These are phyloP conservation scores for Odontothrips loti DNA, from an alignment of 2,888 invertebrate species.

Conservation along the genomic window DNA sequence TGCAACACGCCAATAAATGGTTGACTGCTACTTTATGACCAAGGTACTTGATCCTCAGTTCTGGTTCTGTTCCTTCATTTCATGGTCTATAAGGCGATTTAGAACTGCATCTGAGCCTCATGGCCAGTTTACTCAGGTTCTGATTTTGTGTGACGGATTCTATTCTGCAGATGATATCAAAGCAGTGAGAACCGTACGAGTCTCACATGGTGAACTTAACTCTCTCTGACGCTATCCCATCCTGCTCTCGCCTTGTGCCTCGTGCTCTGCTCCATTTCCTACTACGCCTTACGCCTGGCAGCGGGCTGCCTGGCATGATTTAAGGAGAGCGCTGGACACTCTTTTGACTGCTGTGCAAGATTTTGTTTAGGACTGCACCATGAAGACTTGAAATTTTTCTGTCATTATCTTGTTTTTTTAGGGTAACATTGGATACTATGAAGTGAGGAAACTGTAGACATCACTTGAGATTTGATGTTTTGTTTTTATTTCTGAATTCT, in stretches of 20 bases:
- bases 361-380: conserved; percentile 20
- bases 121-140: too few relatives aligned
- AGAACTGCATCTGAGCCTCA: too few relatives aligned
- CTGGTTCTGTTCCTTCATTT: too few relatives aligned
- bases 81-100: too few relatives aligned
- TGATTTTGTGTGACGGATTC: too few relatives aligned
- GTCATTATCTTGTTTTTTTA: not conserved
- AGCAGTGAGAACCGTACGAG: too few relatives aligned
- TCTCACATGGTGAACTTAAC: too few relatives aligned
- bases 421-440: not conserved
- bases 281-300: conserved; percentile 9
- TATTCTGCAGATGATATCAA: not conserved
- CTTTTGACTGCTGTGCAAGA: conserved; percentile 19
- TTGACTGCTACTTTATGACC: too few relatives aligned
- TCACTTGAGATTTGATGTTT: not conserved
- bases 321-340: conserved; percentile 24
- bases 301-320: not conserved
- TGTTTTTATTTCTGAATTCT: not conserved
- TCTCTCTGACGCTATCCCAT: not conserved
- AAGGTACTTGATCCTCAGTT: too few relatives aligned
- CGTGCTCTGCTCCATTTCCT: conserved; percentile 5
- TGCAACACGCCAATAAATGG: conserved; percentile 32
- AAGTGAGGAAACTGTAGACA: not conserved
- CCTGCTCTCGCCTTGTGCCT: not conserved
- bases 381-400: conserved; percentile 4